Evolutionary conservation across 2,113 vertebrate genomes (phyloP), one percentile per base, ranked within the genome.

Genomic region (Vulpes ferrilata): DNA sequence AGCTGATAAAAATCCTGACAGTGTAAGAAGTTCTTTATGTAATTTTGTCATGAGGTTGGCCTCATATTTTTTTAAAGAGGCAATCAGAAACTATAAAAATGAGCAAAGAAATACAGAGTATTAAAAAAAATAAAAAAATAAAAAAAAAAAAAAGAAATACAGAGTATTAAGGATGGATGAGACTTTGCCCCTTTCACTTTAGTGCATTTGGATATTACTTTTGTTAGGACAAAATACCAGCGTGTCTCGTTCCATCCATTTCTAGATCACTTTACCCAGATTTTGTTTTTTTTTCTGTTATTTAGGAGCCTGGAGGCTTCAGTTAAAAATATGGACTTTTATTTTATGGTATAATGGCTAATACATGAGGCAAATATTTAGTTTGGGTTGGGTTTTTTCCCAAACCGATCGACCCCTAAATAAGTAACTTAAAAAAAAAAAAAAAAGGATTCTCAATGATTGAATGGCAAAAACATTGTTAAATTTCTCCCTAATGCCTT

Each of bases 251-350:
- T 2, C 64, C 57, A n/a, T 64, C 53, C 23, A 35, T 93, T 97
- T 87, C 76, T 87, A 64, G 69, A 80, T 87, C 19, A 51, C 53
- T 15, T 74, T 92, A 67, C 27, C 35, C 4, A 53, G 69, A 7
- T 90, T 93, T 86, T 95, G 83, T 90, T 73, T 95, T 93, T 93
- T 69, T 86, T 89, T 88, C 53, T 87, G 48, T 51, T 89, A 23
- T 79, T 89, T 51, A 71, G 23, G 96, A 94, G 13, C 6, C 65
- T 67, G 62, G 69, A 90, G 64, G 7, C 20, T 92, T 97, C 38
- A 62, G 48, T 43, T 96, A 51, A 96, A 97, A 96, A 53, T 88
- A 87, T 43, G 27, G 27, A 73, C 59, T 85, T 85, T 88, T 86
- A n/a, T 35, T 95, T 95, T 93, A n/a, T 13, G 30, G 48, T 27